A percentile compares a stretch with the other conserved stretches of the same genome.
Conservation (phyloP, 1,140 invertebrate genomes). For the Drosophila kohkoa region DNA sequence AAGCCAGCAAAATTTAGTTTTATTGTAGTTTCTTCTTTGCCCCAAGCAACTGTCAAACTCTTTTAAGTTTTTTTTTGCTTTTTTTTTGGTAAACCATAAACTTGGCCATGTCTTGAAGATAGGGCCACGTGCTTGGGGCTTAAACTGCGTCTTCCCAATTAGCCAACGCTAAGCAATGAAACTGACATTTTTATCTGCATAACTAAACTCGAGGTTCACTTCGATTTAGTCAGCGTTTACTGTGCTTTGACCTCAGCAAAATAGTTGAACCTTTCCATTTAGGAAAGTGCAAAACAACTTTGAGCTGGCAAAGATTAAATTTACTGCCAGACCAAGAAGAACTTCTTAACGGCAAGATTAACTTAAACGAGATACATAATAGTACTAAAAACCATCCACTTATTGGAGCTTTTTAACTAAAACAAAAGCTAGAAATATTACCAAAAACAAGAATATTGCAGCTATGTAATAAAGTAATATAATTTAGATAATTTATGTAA, state of each 20-base stretch:
- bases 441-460: too few relatives aligned
- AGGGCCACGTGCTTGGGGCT: conserved; percentile 27
- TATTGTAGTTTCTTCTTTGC: conserved; percentile 4
- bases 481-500: too few relatives aligned
- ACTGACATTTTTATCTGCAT: conserved; percentile 17
- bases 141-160: neutral
- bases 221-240: neutral
- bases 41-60: conserved; percentile 31
- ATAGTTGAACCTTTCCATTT: neutral
- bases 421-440: too few relatives aligned
- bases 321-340: too few relatives aligned
- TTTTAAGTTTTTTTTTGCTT: neutral
- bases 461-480: too few relatives aligned
- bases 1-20: conserved; percentile 21
- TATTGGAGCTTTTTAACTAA: too few relatives aligned
- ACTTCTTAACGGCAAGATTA: too few relatives aligned
- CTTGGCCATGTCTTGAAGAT: neutral
- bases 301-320: too few relatives aligned
- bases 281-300: neutral
- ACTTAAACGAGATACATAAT: too few relatives aligned
- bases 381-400: too few relatives aligned
- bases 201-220: neutral
- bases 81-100: conserved; percentile 8
- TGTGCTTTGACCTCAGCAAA: neutral
- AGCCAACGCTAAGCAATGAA: neutral